phyloP scores from a whole-genome alignment of 2,888 invertebrate genomes.

The Neoascia interrupta region DNA sequence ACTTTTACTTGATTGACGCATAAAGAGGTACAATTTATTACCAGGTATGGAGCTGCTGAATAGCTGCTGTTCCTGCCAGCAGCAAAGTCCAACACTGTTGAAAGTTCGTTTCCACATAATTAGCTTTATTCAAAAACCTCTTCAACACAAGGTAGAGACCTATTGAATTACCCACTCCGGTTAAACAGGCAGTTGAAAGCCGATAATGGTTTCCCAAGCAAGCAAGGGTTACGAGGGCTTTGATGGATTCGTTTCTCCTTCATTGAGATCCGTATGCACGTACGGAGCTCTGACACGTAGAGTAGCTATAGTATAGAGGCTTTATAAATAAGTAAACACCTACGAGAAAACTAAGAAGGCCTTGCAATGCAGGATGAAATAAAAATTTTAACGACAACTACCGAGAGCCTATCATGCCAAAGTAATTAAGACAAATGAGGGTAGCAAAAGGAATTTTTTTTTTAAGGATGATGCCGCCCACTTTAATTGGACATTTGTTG shows the following conservation, averaged over 20 bases:
- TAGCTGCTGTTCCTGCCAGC: background rate
- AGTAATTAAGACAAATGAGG: constrained; percentile 22
- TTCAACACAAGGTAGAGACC: background rate
- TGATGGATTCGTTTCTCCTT: constrained; percentile 18
- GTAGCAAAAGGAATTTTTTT: background rate
- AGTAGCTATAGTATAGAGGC: too few species aligned
- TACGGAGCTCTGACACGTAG: background rate
- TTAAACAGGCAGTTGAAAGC: constrained; percentile 1
- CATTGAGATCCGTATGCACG: background rate
- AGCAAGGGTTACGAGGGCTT: background rate
- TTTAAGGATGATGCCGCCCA: background rate
- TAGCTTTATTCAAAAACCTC: constrained; percentile 16
- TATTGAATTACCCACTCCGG: constrained; percentile 5
- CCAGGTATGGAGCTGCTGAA: background rate
- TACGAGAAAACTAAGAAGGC: too few species aligned
- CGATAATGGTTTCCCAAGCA: background rate
- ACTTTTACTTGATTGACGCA: constrained; percentile 12
- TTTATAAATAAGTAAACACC: too few species aligned
- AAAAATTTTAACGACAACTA: background rate
- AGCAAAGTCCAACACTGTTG: background rate
- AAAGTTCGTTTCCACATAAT: constrained; percentile 41
- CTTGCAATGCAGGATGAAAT: too few species aligned
- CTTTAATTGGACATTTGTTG: constrained; percentile 10
- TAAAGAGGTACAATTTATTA: constrained; percentile 24
- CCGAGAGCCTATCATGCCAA: background rate